These are phyloP conservation scores for Geococcyx californianus DNA, from an alignment of 2,113 vertebrate species.

Conservation along the genomic window DNA sequence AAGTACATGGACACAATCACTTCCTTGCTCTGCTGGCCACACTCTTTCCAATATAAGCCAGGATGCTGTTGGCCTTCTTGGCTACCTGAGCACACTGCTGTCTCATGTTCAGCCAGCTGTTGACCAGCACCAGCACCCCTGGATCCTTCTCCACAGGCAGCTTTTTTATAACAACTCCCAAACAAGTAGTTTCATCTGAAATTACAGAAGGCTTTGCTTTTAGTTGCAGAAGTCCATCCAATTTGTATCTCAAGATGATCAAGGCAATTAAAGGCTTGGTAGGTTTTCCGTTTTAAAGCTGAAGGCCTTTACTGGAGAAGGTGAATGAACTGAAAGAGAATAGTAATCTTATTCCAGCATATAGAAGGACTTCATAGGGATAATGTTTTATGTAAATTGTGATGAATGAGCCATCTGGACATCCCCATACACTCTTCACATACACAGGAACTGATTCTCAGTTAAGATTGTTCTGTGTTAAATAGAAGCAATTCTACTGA, in stretches of 20 bases:
- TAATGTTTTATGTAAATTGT: neutral
- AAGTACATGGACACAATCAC: too few relatives aligned
- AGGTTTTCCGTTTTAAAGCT: neutral
- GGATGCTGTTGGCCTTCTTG: too few relatives aligned
- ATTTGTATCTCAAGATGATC: neutral
- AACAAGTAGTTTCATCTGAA: neutral
- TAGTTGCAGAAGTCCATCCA: neutral
- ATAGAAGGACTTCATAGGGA: neutral
- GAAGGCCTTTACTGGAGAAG: neutral
- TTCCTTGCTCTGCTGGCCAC: too few relatives aligned
- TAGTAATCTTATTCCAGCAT: neutral
- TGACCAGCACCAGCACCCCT: too few relatives aligned
- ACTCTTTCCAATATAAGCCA: too few relatives aligned
- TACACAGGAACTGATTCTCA: neutral
- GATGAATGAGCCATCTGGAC: neutral
- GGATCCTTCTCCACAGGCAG: too few relatives aligned
- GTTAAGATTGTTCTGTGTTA: neutral
- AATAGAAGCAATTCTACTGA: neutral
- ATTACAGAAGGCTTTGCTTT: neutral
- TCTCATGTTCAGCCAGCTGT: too few relatives aligned
- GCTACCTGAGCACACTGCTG: too few relatives aligned
- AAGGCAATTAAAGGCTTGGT: neutral
- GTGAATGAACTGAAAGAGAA: neutral
- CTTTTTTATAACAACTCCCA: neutral
- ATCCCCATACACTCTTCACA: neutral